Evolutionary conservation across 2,888 invertebrate genomes (phyloP).

Genomic region (Prosopocoilus inquinatus): DNA sequence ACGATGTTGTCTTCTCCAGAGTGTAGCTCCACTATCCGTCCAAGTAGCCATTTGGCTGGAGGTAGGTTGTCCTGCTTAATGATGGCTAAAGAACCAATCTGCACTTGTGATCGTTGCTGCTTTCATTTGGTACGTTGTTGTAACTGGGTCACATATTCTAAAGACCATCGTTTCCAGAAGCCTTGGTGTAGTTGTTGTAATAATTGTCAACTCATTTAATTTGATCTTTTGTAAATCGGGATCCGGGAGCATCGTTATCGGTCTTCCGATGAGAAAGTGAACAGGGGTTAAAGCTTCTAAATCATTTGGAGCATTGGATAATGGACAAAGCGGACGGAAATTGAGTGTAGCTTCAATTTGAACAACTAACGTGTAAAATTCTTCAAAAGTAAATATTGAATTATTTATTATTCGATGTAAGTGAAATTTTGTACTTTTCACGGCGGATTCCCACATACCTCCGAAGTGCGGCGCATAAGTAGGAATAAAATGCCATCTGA

Average conservation of each 20-base stretch:
- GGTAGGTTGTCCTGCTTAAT: too few relatives aligned
- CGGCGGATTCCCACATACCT: not conserved
- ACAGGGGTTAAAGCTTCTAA: not conserved
- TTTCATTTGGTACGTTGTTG: too few relatives aligned
- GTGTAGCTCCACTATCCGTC: too few relatives aligned
- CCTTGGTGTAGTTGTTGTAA: too few relatives aligned
- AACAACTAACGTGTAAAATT: not conserved
- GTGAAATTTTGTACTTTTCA: slow-evolving; percentile 1
- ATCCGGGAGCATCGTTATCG: not conserved
- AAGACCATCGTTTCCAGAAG: too few relatives aligned
- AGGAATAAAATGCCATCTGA: not conserved
- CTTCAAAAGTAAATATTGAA: not conserved
- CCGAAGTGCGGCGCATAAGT: not conserved
- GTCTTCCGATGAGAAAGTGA: slow-evolving; percentile 1
- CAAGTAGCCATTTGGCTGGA: too few relatives aligned
- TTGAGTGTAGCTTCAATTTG: slow-evolving; percentile 1
- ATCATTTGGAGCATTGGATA: slow-evolving; percentile 3
- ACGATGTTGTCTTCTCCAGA: too few relatives aligned
- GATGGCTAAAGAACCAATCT: too few relatives aligned
- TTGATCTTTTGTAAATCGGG: too few relatives aligned
- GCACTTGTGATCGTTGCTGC: too few relatives aligned
- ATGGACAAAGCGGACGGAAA: not conserved
- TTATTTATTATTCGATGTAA: not conserved
- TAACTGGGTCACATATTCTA: too few relatives aligned
- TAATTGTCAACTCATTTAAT: too few relatives aligned